Percentiles rank a stretch among this genome's conserved stretches.
These are phyloP conservation scores for Spea bombifrons DNA, from an alignment of 2,113 vertebrate species.

Conservation along the genomic window DNA sequence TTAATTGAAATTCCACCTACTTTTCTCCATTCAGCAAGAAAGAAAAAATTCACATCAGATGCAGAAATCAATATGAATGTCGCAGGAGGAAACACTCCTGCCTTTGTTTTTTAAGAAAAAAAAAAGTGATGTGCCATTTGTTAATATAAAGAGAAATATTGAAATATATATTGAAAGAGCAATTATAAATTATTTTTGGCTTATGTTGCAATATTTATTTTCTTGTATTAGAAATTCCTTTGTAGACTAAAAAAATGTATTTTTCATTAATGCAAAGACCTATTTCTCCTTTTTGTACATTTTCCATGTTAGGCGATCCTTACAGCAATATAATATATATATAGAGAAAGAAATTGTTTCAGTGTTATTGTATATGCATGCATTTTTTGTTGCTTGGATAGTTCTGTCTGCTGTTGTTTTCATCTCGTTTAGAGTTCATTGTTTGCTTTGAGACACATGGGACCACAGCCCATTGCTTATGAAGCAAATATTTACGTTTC, in stretches of 20 bases:
- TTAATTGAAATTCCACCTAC: conserved; percentile 54
- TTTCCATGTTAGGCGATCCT: conserved; percentile 90
- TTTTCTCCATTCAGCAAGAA: conserved; percentile 62
- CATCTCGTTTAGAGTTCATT: conserved; percentile 64
- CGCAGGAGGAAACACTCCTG: conserved; percentile 88
- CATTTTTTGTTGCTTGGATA: conserved; percentile 88
- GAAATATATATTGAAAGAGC: conserved; percentile 97
- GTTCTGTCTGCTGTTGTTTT: conserved; percentile 75
- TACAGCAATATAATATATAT: conserved; percentile 95
- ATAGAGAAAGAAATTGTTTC: conserved; percentile 60
- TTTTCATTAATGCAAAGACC: conserved; percentile 99
- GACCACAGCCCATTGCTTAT: conserved; percentile 64
- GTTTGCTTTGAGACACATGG: conserved; percentile 69
- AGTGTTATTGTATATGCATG: conserved; percentile 89
- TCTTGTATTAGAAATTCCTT: conserved; percentile 99
- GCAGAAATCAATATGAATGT: conserved; percentile 90
- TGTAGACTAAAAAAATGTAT: conserved; percentile 94
- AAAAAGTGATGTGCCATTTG: conserved; percentile 96
- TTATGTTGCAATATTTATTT: conserved; percentile 99
- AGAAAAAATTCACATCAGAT: conserved; percentile 71
- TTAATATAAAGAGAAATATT: conserved; percentile 99
- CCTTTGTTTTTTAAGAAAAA: conserved; percentile 94
- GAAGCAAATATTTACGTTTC: conserved; percentile 68
- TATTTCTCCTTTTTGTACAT: conserved; percentile 99
- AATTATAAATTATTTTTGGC: conserved; percentile 99